A percentile compares a stretch with the other conserved stretches of the same genome.
phyloP scores from a whole-genome alignment of 2,113 vertebrate genomes.

The Corynorhinus townsendii region DNA sequence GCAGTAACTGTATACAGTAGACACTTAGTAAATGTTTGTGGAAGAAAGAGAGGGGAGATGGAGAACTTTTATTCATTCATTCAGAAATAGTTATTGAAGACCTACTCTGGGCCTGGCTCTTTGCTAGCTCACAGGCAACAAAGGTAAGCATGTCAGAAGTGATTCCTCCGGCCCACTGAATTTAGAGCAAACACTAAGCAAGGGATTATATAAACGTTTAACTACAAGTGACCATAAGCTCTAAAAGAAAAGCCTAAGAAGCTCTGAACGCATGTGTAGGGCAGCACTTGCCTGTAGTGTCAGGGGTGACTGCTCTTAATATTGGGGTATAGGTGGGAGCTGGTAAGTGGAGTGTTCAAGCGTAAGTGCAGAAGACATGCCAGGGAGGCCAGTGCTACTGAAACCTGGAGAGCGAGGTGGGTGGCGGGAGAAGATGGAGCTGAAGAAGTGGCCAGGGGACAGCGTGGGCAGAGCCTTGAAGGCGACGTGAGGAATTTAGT shows the following conservation, averaged over 20 bases:
- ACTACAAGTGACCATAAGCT: accelerated
- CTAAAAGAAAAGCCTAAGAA: not conserved
- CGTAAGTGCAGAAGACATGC: accelerated
- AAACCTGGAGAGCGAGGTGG: not conserved
- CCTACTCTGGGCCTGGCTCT: not conserved
- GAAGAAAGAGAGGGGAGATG: not conserved
- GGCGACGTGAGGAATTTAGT: not conserved
- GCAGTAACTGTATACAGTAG: not conserved
- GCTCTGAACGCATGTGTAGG: not conserved
- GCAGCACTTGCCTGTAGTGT: accelerated
- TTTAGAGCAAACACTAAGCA: not conserved
- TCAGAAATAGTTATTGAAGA: not conserved
- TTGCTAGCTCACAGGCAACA: not conserved
- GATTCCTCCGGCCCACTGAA: not conserved
- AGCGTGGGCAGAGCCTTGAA: not conserved
- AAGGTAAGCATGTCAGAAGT: not conserved
- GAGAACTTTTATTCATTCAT: not conserved
- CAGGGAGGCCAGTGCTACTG: not conserved
- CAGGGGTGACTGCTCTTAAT: not conserved
- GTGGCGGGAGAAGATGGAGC: not conserved
- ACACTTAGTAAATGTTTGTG: not conserved
- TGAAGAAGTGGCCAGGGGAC: not conserved
- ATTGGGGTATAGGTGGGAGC: not conserved
- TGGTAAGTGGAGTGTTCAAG: not conserved
- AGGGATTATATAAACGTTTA: not conserved